Percentiles rank a stretch among this genome's conserved stretches.
These are phyloP conservation scores for Phrynosoma platyrhinos DNA, from an alignment of 2,113 vertebrate species.

Conservation along the genomic window DNA sequence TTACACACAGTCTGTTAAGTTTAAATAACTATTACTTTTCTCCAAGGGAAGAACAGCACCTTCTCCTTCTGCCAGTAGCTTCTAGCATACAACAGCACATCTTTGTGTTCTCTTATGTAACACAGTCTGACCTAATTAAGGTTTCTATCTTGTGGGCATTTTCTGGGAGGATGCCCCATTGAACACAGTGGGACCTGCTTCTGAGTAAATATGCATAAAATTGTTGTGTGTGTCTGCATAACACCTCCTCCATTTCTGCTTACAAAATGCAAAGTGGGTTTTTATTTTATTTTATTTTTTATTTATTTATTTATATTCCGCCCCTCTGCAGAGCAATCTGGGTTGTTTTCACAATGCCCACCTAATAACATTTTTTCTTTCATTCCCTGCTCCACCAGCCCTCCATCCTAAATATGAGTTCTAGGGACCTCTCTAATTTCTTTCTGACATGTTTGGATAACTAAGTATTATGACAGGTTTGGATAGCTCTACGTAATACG, in stretches of 20 bases:
- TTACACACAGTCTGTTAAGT: background rate
- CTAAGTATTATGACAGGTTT: no score
- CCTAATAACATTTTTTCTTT: no score
- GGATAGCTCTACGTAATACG: background rate
- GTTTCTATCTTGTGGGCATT: background rate
- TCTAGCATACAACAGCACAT: background rate
- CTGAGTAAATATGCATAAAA: no score
- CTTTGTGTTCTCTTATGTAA: background rate
- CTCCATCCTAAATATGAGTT: background rate
- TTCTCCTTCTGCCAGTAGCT: background rate
- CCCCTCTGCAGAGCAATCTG: no score
- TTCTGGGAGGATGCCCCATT: background rate
- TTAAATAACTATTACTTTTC: background rate
- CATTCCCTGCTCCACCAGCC: background rate
- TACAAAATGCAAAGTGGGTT: background rate
- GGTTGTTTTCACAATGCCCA: background rate
- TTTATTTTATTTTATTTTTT: no score
- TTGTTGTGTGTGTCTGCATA: background rate
- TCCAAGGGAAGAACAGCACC: background rate
- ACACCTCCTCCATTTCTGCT: background rate
- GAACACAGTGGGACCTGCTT: background rate
- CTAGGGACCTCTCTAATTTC: background rate
- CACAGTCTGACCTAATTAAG: background rate
- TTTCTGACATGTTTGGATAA: background rate
- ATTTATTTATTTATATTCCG: no score